Evolutionary conservation across 2,888 invertebrate genomes (phyloP), one percentile per base, ranked within the genome.

Genomic region (Drosophila percnosoma): DNA sequence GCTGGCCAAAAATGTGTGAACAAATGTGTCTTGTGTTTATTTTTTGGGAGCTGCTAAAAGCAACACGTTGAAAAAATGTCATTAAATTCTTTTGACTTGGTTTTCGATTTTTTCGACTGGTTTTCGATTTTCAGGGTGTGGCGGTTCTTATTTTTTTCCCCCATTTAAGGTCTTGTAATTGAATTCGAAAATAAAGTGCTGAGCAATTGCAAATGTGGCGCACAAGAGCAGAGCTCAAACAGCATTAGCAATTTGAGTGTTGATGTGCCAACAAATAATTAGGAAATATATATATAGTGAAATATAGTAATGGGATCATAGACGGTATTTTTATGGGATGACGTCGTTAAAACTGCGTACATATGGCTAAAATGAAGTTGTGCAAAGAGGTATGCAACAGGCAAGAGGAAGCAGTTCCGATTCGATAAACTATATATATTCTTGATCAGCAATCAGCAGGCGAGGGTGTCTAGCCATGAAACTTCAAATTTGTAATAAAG

Each of bases 61-160:
- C 80, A 60, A 68, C 76, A 80, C 77, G 65, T 64, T 18, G 13
- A 61, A 49, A 51, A 78, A 78, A 72, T 81, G 49, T 62, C 59
- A 60, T 72, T 66, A 77, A 73, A 78, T 81, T 81, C 73, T 78
- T 71, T 72, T 31, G 49, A n/a, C 34, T 51, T 45, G 38, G 15
- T 38, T 29, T 49, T 27, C 5, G 15, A 15, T 58, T 72, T 33
- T 33, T 33, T 33, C 33, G 33, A 11, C 33, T 33, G 11, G 33
- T 10, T 33, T 33, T 33, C 33, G 33, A 33, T 33, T 33, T 73
- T 64, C 29, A 21, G 61, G 79, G 75, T 55, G 79, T 48, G 75
- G 21, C 38, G 15, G 8, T 40, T 49, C 24, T 27, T 31, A 21
- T 18, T 27, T 31, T 51, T 27, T 40, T n/a, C 8, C 64, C 64